Evolutionary conservation across 2,888 invertebrate species (phyloP).

Genomic region (Mythimna ferrago): DNA sequence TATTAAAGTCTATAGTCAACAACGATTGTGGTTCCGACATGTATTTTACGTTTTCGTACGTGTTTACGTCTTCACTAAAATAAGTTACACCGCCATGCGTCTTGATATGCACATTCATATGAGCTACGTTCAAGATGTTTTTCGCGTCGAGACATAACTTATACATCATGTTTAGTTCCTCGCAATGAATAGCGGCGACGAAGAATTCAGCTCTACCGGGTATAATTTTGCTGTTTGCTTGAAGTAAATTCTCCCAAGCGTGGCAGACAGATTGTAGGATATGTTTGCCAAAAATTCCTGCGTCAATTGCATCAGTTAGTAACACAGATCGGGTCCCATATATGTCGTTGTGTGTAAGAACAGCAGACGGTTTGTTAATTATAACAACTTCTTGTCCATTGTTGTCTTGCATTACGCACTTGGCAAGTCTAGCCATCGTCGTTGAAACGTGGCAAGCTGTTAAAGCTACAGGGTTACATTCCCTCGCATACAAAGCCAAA

Average conservation of each 20-base stretch:
- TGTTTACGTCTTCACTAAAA: constrained; percentile 49
- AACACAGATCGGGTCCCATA: constrained; percentile 39
- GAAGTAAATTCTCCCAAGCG: constrained; percentile 87
- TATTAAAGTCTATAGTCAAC: constrained; percentile 57
- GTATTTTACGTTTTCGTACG: constrained; percentile 52
- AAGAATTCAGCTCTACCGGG: constrained; percentile 56
- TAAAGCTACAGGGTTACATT: constrained; percentile 80
- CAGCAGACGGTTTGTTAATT: constrained; percentile 29
- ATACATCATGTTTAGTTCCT: constrained; percentile 41
- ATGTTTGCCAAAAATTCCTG: constrained; percentile 51
- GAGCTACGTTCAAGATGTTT: constrained; percentile 30
- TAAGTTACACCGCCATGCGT: constrained; percentile 39
- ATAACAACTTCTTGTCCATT: constrained; percentile 35
- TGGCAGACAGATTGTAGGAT: constrained; percentile 91
- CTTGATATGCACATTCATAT: constrained; percentile 44
- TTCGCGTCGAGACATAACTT: constrained; percentile 31
- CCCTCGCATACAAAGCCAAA: constrained; percentile 91
- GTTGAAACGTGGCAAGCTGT: constrained; percentile 44
- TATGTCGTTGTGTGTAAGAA: constrained; percentile 36
- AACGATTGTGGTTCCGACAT: constrained; percentile 50
- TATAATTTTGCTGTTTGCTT: constrained; percentile 31
- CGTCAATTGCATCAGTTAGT: constrained; percentile 47
- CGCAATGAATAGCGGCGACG: constrained; percentile 42
- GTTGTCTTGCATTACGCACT: constrained; percentile 49
- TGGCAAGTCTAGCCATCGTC: constrained; percentile 38